Conservation (phyloP, 2,113 vertebrate species). For the Zeus faber region DNA sequence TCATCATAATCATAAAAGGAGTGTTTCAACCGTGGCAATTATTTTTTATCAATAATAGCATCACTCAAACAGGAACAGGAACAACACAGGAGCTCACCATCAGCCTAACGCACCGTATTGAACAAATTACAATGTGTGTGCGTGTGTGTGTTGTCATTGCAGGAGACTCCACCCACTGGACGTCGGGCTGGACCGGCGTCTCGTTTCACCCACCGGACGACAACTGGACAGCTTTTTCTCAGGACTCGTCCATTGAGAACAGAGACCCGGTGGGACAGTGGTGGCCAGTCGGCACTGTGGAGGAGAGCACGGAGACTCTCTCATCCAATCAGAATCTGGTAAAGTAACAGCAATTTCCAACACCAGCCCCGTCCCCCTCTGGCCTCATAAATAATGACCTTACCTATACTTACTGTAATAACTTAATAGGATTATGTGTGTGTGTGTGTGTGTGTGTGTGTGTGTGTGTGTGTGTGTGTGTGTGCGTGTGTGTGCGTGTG, state of each 20-base stretch:
- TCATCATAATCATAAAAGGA: too few species aligned
- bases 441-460: background rate
- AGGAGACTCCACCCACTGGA: constrained; percentile 35
- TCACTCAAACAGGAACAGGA: background rate
- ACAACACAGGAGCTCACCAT: background rate
- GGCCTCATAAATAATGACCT: background rate
- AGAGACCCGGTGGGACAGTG: constrained; percentile 49
- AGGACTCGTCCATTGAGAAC: constrained; percentile 26
- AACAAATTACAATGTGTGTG: background rate
- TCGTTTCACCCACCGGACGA: constrained; percentile 48
- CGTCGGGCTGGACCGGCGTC: constrained; percentile 37
- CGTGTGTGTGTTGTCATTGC: constrained; percentile 1
- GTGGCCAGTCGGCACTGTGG: constrained; percentile 62
- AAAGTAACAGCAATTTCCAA: background rate
- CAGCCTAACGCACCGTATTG: background rate
- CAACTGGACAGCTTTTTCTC: constrained; percentile 69
- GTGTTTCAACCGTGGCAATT: too few species aligned
- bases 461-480: background rate
- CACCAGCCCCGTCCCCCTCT: background rate
- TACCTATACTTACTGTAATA: background rate
- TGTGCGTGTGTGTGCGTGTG: background rate
- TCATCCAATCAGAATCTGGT: constrained; percentile 52
- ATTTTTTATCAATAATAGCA: too few species aligned
- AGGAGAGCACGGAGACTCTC: constrained; percentile 34
- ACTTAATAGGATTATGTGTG: background rate